Evolutionary conservation across 2,888 invertebrate species (phyloP), one percentile per base, ranked within the genome.

Genomic region (Cerastis rubricosa): DNA sequence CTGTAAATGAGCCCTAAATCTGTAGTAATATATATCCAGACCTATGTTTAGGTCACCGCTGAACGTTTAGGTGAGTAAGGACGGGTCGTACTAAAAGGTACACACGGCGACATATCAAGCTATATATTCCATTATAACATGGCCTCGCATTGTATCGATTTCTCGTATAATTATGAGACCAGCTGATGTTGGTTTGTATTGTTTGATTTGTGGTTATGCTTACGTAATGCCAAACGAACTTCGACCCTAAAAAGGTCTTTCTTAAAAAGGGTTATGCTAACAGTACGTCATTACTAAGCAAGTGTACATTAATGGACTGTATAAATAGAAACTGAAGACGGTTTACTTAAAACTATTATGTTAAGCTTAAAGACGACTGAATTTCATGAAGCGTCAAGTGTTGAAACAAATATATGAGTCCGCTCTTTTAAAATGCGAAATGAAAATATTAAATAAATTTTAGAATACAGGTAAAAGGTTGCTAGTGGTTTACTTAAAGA

Each of bases 31-130:
- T n/a, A 67, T 66, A 61, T 82, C 29, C 19, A 72, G 35, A 51
- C 40, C 49, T 80, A 70, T 78, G 71, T 78, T 77, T 74, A 74
- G 81, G 78, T 76, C 77, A 78, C 67, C 72, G 59, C 49, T 70
- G 70, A 81, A 74, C 67, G 74, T 43, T 81, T 65, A 81, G 78
- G 74, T 79, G 76, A 87, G 72, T 73, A 54, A 78, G 74, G 85
- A 69, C 81, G 67, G 84, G 71, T 59, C 81, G 78, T 81, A 67
- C 77, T 84, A 66, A 64, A 73, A 71, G 63, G 72, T 72, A 63
- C 63, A 61, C 35, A 9, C 5, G 19, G 19, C 19, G 19, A 19
- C 19, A 61, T 61, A 19, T 35, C 19, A 35, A 61, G 61, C 61
- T 35, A 5, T 11, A 35, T 0, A 19, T 5, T 61, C 59, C 29